Conservation (phyloP, 2,113 vertebrate genomes). For the Podocnemis expansa region DNA sequence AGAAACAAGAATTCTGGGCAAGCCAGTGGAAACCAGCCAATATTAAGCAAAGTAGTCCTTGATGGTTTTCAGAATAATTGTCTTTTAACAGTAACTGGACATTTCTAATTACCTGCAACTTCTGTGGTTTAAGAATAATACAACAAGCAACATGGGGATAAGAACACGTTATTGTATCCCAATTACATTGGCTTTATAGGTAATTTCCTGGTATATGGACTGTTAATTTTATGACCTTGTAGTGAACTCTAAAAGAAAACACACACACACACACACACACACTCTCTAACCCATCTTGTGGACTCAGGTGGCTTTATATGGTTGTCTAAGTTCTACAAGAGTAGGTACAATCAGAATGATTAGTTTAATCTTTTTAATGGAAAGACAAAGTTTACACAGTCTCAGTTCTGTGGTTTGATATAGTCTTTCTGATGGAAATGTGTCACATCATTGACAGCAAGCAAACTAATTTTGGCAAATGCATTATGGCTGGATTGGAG, state of each 20-base stretch:
- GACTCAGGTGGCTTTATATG: not conserved
- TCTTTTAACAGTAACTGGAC: conserved; percentile 56
- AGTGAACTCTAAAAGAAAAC: conserved; percentile 13
- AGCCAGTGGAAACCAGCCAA: conserved; percentile 63
- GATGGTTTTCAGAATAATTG: conserved; percentile 48
- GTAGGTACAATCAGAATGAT: not conserved
- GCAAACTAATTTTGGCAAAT: not conserved
- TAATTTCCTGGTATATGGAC: conserved; percentile 10
- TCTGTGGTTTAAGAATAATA: conserved; percentile 53
- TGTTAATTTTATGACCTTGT: not conserved
- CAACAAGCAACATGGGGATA: conserved; percentile 8
- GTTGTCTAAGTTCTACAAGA: not conserved
- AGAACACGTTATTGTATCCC: not conserved
- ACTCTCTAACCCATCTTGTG: not conserved
- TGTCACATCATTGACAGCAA: not conserved
- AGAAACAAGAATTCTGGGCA: conserved; percentile 68
- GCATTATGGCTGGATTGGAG: not conserved
- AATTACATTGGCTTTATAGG: conserved; percentile 17
- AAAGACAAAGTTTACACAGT: not conserved
- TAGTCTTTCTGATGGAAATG: not conserved
- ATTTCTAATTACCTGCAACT: conserved; percentile 69
- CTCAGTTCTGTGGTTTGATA: not conserved
- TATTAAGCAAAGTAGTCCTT: conserved; percentile 66
- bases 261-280: not conserved
- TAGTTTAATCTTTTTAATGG: not conserved